These are phyloP conservation scores for Phragmatobia fuliginosa DNA, from an alignment of 2,888 invertebrate species.

Conservation along the genomic window DNA sequence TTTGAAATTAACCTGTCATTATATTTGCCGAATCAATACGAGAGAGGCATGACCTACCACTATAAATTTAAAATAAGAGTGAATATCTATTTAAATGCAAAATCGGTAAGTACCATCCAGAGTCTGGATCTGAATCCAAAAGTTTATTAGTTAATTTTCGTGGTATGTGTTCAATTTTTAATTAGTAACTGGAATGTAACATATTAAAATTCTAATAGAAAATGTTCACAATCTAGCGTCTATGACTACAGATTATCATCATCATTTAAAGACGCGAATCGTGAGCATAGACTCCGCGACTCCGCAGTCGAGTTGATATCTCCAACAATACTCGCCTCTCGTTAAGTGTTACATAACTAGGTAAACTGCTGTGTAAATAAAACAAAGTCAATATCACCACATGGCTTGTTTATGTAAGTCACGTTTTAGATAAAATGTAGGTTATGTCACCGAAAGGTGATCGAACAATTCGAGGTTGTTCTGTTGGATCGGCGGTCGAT, in stretches of 20 bases:
- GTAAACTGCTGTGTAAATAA: slow-evolving; percentile 16
- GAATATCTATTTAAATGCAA: background rate
- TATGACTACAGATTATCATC: slow-evolving; percentile 4
- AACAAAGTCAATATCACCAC: slow-evolving; percentile 21
- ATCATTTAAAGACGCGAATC: background rate
- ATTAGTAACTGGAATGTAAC: background rate
- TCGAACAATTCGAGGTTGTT: background rate
- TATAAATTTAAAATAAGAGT: background rate
- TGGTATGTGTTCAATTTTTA: background rate
- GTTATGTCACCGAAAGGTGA: slow-evolving; percentile 13
- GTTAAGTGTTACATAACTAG: slow-evolving; percentile 39
- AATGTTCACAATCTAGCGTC: slow-evolving; percentile 1
- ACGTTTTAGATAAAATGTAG: slow-evolving; percentile 29
- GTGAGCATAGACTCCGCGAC: background rate
- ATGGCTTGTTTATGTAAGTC: slow-evolving; percentile 29
- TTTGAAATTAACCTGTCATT: background rate
- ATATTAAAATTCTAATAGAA: background rate
- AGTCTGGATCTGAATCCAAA: too few species aligned
- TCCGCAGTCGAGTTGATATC: slow-evolving; percentile 15
- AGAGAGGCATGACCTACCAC: too few species aligned
- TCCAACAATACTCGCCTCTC: slow-evolving; percentile 21
- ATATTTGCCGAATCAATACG: background rate
- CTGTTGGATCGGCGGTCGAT: background rate
- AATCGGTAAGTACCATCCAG: background rate
- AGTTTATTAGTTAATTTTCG: too few species aligned